Percentiles rank a stretch among this genome's conserved stretches.
These are phyloP conservation scores for Eupleurogrammus muticus DNA, from an alignment of 2,797 vertebrate genomes.

Conservation along the genomic window DNA sequence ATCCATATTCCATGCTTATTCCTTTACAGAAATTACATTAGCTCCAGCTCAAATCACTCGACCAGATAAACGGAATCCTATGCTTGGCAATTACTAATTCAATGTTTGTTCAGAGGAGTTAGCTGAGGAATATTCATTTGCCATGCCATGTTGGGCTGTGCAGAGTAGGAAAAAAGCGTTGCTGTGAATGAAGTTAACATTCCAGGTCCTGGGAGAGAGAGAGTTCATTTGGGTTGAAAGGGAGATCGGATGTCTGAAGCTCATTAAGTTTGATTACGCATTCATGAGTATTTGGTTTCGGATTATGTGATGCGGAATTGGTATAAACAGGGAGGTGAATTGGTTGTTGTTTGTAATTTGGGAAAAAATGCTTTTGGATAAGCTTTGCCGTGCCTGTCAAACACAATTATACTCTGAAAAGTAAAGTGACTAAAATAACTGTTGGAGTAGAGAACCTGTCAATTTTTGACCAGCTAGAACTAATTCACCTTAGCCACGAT, in stretches of 20 bases:
- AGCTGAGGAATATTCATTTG: constrained; percentile 74
- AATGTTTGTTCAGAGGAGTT: constrained; percentile 66
- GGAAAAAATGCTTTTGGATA: constrained; percentile 24
- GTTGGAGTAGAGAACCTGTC: not conserved
- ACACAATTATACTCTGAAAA: constrained; percentile 19
- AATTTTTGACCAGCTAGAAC: not conserved
- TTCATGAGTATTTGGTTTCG: constrained; percentile 57
- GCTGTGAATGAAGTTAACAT: constrained; percentile 67
- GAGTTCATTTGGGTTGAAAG: constrained; percentile 50
- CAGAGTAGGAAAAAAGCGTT: constrained; percentile 64
- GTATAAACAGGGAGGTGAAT: constrained; percentile 44
- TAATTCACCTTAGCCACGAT: constrained; percentile 21
- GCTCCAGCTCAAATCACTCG: constrained; percentile 45
- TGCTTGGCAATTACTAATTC: constrained; percentile 39
- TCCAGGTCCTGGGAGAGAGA: constrained; percentile 57
- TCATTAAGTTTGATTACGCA: constrained; percentile 64
- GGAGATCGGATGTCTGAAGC: constrained; percentile 57
- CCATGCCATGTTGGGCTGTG: constrained; percentile 62
- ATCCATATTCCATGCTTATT: constrained; percentile 31
- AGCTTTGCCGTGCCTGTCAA: constrained; percentile 36
- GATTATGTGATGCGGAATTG: constrained; percentile 46
- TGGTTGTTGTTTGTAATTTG: constrained; percentile 42
- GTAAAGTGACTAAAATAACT: not conserved
- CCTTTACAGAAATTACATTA: constrained; percentile 49
- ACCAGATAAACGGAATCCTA: constrained; percentile 46